Base-by-base conservation (phyloP, 2,888 invertebrate genomes). In the Cartodere bifasciata region DNA sequence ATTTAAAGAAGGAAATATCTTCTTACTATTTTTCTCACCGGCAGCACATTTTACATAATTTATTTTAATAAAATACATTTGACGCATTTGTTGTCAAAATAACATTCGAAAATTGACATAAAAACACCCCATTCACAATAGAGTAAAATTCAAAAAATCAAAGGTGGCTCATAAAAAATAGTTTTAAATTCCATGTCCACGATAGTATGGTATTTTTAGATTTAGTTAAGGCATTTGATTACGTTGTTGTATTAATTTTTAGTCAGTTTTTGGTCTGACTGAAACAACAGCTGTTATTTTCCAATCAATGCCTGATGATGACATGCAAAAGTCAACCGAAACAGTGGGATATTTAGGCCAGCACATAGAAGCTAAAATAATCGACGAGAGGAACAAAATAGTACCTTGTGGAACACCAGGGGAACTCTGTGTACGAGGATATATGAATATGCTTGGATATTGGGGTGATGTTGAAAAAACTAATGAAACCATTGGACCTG, bases 401-500 rank as follows among this genome's bases (percentile, higher is more conserved):
- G 81, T 87, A 0, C 79, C 82, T 0, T 62, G 75, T 28, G 84
- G 80, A 1, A 61, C 58, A 9, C 60, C 73, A 0, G 91, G 91
- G 0, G 87, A 91, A 58, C 60, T 88, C 27, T 70, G 72, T 50
- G 62, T 75, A 1, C 64, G 85, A 14, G 85, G 86, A 0, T 87
- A 85, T 56, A 60, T 56, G 35, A 72, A 62, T n/a, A 88, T 91
- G 83, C 59, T 77, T 26, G 69, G 75, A 14, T 92, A 92, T 58
- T 90, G 81, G 78, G 67, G 69, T 9, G 85, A 88, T 38, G 70
- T 74, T 2, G 72, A 72, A 36, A 83, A 76, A 54, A 90, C 88
- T 0, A 65, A 55, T 13, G 70, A 80, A 43, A 68, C 68, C 0
- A 59, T 86, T 2, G 67, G 68, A 4, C 48, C 62, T 11, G 78